phyloP scores from a whole-genome alignment of 2,113 vertebrate genomes.

The Rhinichthys klamathensis region DNA sequence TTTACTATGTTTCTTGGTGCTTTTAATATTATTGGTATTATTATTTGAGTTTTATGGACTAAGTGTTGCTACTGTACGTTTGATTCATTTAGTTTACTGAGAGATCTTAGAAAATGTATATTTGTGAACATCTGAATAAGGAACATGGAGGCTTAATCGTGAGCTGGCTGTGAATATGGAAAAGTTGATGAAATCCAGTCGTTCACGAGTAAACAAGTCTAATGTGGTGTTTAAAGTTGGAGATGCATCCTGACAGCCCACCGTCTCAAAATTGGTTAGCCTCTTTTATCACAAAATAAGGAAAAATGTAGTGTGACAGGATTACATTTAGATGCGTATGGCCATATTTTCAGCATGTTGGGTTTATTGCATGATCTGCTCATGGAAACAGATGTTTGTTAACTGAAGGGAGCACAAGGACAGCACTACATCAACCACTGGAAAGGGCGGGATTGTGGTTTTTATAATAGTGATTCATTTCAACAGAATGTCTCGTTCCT shows the following conservation, averaged over 20 bases:
- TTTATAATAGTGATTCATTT: conserved; percentile 52
- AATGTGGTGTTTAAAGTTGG: background rate
- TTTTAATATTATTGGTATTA: no score
- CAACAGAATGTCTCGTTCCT: conserved; percentile 40
- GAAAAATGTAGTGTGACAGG: background rate
- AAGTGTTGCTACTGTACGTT: no score
- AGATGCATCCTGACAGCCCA: background rate
- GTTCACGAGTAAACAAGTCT: background rate
- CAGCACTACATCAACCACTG: background rate
- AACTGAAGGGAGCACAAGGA: background rate
- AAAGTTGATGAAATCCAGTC: conserved; percentile 32
- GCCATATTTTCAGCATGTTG: background rate
- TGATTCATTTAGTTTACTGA: no score
- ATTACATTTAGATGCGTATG: background rate
- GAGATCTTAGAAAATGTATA: background rate
- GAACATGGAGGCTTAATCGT: background rate
- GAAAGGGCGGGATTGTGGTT: conserved; percentile 39
- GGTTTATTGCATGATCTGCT: background rate
- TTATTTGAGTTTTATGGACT: no score
- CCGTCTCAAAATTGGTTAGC: no score
- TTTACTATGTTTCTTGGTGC: no score
- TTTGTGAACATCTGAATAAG: background rate
- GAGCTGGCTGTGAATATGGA: background rate
- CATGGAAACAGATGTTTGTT: background rate
- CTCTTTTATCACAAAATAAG: conserved; percentile 1